These are phyloP conservation scores for Narcine bancroftii DNA, from an alignment of 2,113 vertebrate species.

Conservation along the genomic window DNA sequence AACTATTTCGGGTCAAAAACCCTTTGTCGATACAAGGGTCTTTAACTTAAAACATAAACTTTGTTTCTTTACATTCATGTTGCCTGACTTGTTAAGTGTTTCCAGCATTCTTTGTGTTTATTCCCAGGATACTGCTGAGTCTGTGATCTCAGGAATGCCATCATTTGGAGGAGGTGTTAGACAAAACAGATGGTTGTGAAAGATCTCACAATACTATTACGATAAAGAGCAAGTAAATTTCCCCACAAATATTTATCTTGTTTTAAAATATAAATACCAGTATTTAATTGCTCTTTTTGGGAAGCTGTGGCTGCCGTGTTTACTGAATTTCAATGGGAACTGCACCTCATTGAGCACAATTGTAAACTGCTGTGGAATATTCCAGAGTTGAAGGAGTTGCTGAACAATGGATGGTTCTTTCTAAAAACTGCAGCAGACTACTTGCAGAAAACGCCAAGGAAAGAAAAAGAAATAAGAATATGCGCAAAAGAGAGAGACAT, in stretches of 20 bases:
- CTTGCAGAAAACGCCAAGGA: background rate
- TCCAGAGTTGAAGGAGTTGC: background rate
- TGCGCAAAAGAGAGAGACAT: background rate
- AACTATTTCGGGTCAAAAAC: too few relatives aligned
- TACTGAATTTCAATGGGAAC: background rate
- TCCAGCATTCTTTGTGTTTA: too few relatives aligned
- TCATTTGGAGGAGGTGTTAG: background rate
- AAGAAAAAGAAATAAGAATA: background rate
- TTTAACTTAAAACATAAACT: too few relatives aligned
- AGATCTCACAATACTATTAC: background rate
- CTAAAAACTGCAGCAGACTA: background rate
- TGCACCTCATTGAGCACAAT: background rate
- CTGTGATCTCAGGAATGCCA: background rate
- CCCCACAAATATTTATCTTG: background rate
- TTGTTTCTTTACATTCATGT: too few relatives aligned
- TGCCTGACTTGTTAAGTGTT: too few relatives aligned
- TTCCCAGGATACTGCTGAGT: background rate
- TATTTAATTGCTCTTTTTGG: background rate
- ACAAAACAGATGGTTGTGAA: background rate
- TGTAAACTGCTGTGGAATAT: too few relatives aligned
- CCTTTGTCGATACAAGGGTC: too few relatives aligned
- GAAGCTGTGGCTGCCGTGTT: background rate
- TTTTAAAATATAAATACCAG: too few relatives aligned
- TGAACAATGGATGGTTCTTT: background rate
- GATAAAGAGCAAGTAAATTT: background rate